These are phyloP conservation scores for Nymphalis io DNA, from an alignment of 1,140 invertebrate genomes.

Conservation along the genomic window DNA sequence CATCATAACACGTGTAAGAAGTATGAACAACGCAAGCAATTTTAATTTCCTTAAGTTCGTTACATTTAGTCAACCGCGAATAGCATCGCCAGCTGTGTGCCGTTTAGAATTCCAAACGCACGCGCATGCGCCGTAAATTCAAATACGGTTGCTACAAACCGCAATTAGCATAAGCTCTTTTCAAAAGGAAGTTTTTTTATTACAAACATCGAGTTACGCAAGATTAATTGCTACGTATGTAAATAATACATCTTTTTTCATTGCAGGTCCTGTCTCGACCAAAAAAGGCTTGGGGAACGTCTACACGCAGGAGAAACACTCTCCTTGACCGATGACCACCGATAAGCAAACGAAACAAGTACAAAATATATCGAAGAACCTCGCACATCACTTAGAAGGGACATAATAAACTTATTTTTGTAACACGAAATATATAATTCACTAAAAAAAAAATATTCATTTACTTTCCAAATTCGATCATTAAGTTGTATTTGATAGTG, in stretches of 20 bases:
- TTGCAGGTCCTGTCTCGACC: constrained; percentile 54
- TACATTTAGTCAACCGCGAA: constrained; percentile 41
- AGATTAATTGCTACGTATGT: constrained; percentile 39
- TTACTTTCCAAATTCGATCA: too few relatives aligned
- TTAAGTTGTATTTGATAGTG: too few relatives aligned
- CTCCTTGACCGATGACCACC: constrained; percentile 49
- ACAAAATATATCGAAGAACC: constrained; percentile 58
- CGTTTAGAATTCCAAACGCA: constrained; percentile 60
- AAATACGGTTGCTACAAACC: constrained; percentile 69
- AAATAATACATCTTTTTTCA: constrained; percentile 46
- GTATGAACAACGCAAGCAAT: constrained; percentile 22
- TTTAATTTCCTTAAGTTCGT: constrained; percentile 55
- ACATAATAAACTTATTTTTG: constrained; percentile 52
- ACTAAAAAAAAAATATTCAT: constrained; percentile 15
- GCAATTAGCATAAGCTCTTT: constrained; percentile 67
- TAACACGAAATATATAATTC: constrained; percentile 46
- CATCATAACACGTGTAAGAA: neutral
- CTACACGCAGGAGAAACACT: constrained; percentile 73
- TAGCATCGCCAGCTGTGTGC: constrained; percentile 55
- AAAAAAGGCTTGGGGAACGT: constrained; percentile 70
- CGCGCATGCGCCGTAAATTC: constrained; percentile 64
- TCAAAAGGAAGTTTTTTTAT: constrained; percentile 53
- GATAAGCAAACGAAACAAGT: constrained; percentile 52
- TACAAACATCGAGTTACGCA: constrained; percentile 41
- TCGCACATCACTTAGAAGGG: constrained; percentile 56